Evolutionary conservation across 2,888 invertebrate species (phyloP).

Genomic region (Hirtodrosophila alboralis): DNA sequence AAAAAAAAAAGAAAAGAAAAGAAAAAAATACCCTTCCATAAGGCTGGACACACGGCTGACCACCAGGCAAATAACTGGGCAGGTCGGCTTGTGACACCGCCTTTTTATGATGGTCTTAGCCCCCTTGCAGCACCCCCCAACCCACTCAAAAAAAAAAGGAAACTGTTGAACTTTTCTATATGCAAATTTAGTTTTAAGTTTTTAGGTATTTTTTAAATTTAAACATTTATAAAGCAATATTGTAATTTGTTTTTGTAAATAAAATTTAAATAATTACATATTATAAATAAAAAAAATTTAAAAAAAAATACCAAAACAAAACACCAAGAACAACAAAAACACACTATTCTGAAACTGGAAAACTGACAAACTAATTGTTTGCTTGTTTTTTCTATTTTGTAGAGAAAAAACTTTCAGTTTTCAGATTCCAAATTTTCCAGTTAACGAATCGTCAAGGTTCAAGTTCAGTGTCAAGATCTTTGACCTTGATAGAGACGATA

Average conservation of each 20-base stretch:
- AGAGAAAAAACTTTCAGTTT: no score
- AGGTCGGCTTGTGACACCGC: conserved; percentile 43
- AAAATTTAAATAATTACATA: conserved; percentile 80
- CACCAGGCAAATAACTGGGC: conserved; percentile 41
- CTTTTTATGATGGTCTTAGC: conserved; percentile 40
- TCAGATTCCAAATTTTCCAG: conserved; percentile 5
- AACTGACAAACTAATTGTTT: background rate
- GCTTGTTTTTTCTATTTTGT: no score
- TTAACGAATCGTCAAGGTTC: conserved; percentile 16
- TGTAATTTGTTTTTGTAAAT: conserved; percentile 84
- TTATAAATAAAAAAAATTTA: conserved; percentile 67
- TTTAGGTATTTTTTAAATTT: conserved; percentile 81
- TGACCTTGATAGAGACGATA: conserved; percentile 22
- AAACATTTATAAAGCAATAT: conserved; percentile 79
- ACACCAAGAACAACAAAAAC: conserved; percentile 68
- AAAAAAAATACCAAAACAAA: conserved; percentile 71
- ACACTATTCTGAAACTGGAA: background rate
- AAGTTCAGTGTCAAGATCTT: conserved; percentile 37
- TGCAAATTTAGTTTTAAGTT: conserved; percentile 75
- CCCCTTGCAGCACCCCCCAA: conserved; percentile 8
- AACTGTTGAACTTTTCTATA: conserved; percentile 64
- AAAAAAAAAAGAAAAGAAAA: no score
- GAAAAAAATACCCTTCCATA: no score
- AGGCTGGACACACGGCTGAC: conserved; percentile 17
- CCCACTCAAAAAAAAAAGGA: conserved; percentile 7